These are phyloP conservation scores for Brachionus paranguensis DNA, from an alignment of 1,140 invertebrate genomes.

Conservation along the genomic window DNA sequence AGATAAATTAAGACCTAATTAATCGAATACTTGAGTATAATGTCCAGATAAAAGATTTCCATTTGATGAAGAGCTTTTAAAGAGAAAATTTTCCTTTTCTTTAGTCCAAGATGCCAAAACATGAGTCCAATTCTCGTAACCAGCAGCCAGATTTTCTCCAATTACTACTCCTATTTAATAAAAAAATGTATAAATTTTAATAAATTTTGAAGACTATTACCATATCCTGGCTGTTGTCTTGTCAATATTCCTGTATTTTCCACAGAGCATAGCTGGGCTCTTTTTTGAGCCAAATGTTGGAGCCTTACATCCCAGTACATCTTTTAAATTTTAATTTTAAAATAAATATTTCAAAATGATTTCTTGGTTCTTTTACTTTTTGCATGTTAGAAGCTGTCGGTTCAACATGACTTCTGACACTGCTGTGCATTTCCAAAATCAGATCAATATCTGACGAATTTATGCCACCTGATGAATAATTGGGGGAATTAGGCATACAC, in stretches of 20 bases:
- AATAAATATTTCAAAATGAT: neutral
- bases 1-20: neutral
- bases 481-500: neutral
- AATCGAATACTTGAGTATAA: slow-evolving; percentile 39
- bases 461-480: slow-evolving; percentile 3
- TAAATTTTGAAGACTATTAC: neutral
- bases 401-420: neutral
- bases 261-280: slow-evolving; percentile 24
- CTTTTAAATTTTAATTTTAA: neutral
- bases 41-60: slow-evolving; percentile 32
- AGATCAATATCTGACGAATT: neutral
- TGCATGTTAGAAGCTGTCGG: slow-evolving; percentile 35
- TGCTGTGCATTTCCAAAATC: slow-evolving; percentile 29
- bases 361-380: neutral
- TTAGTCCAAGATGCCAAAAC: slow-evolving; percentile 24
- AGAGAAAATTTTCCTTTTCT: slow-evolving; percentile 36
- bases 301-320: slow-evolving; percentile 38
- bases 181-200: neutral
- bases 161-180: slow-evolving; percentile 23
- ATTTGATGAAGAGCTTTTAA: slow-evolving; percentile 4
- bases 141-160: slow-evolving; percentile 39
- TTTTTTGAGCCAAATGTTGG: slow-evolving; percentile 26
- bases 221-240: slow-evolving; percentile 34
- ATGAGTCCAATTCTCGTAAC: slow-evolving; percentile 35
- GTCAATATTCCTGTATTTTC: slow-evolving; percentile 20